Evolutionary conservation across 2,113 vertebrate species (phyloP).

Genomic region (Odontophorus gujanensis): DNA sequence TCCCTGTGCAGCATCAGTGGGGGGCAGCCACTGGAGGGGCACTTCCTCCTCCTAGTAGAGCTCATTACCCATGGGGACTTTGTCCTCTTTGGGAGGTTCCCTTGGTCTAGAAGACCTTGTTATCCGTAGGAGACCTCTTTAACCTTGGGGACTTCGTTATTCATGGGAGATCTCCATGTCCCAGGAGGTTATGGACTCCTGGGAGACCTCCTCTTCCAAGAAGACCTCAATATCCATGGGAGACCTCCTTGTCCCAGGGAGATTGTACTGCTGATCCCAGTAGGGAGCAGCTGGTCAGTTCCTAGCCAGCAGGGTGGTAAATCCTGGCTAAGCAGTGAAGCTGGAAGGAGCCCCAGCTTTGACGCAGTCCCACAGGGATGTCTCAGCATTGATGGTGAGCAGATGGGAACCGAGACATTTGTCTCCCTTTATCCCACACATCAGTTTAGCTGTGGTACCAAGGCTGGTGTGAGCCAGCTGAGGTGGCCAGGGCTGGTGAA

Average conservation of each 20-base stretch:
- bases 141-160: not conserved
- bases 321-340: not conserved
- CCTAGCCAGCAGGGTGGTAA: not conserved
- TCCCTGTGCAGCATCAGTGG: not conserved
- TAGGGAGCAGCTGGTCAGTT: not conserved
- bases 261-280: fast-evolving
- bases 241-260: fast-evolving
- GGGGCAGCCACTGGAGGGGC: not conserved
- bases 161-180: not conserved
- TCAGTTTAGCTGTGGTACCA: not conserved
- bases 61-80: not conserved
- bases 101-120: not conserved
- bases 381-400: not conserved
- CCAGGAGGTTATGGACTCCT: not conserved
- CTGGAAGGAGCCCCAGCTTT: not conserved
- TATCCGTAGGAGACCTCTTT: not conserved
- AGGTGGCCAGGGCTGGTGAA: not conserved
- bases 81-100: not conserved
- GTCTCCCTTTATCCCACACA: not conserved
- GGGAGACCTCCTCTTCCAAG: not conserved
- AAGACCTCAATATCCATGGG: not conserved
- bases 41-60: not conserved
- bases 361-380: not conserved
- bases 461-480: not conserved
- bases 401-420: not conserved